Conservation (phyloP, 2,113 vertebrate species). For the Dromaius novaehollandiae region DNA sequence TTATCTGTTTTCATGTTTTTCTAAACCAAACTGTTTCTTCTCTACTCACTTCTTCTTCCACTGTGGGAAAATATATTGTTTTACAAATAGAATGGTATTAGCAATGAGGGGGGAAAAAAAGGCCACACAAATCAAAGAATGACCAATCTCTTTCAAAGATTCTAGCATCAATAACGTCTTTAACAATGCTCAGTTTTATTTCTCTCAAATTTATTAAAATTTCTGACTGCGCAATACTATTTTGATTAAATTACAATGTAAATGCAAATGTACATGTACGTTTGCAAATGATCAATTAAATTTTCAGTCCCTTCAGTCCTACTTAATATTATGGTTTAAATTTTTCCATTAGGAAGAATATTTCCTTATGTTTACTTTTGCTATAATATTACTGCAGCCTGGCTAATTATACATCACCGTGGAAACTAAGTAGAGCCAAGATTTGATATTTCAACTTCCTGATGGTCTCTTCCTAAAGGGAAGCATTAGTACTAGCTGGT, state of each 20-base stretch:
- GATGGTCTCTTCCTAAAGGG: slow-evolving; percentile 50
- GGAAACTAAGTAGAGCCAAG: slow-evolving; percentile 20
- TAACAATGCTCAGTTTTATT: background rate
- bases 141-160: background rate
- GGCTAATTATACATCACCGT: slow-evolving; percentile 39
- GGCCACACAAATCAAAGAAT: background rate
- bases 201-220: slow-evolving; percentile 2
- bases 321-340: background rate
- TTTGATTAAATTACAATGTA: slow-evolving; percentile 38
- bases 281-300: background rate
- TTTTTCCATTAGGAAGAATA: slow-evolving; percentile 26
- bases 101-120: background rate
- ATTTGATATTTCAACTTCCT: slow-evolving; percentile 44
- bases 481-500: slow-evolving; percentile 59
- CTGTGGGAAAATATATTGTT: background rate
- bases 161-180: background rate
- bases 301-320: background rate
- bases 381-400: slow-evolving; percentile 13
- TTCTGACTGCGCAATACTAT: background rate
- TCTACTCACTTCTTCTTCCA: background rate
- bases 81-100: background rate
- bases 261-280: background rate
- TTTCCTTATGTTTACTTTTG: slow-evolving; percentile 28
- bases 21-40: background rate
- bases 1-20: background rate